Evolutionary conservation across 1,140 invertebrate species (phyloP).

Genomic region (Cotesia vestalis): DNA sequence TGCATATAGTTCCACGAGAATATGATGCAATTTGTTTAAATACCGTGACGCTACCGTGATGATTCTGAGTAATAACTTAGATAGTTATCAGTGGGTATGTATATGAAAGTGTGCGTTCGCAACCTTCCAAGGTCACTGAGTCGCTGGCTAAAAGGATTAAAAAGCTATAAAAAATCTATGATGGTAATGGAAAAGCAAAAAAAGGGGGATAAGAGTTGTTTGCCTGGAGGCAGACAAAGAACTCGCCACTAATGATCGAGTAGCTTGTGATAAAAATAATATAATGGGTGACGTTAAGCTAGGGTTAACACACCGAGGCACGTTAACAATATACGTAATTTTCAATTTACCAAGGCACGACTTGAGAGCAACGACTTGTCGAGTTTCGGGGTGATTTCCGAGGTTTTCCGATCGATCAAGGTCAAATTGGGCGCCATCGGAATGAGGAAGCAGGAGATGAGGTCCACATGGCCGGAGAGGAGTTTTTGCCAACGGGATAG

Average conservation of each 20-base stretch:
- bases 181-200: neutral
- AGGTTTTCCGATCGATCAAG: neutral
- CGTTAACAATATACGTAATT: no score
- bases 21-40: slow-evolving; percentile 14
- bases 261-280: no score
- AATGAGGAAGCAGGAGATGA: no score
- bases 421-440: neutral
- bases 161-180: neutral
- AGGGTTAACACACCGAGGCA: no score
- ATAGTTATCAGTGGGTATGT: neutral
- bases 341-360: no score
- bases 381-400: no score
- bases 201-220: neutral
- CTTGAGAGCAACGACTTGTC: no score
- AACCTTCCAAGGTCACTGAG: slow-evolving; percentile 5
- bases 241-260: slow-evolving; percentile 9
- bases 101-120: neutral
- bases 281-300: no score
- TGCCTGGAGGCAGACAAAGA: neutral
- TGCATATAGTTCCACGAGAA: neutral
- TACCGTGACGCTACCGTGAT: slow-evolving; percentile 16
- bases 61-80: slow-evolving; percentile 7
- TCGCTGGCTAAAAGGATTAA: neutral
- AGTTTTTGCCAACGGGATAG: slow-evolving; percentile 6
- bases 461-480: no score